Conservation (phyloP, 2,888 invertebrate genomes). For the Phymatocera aterrima region DNA sequence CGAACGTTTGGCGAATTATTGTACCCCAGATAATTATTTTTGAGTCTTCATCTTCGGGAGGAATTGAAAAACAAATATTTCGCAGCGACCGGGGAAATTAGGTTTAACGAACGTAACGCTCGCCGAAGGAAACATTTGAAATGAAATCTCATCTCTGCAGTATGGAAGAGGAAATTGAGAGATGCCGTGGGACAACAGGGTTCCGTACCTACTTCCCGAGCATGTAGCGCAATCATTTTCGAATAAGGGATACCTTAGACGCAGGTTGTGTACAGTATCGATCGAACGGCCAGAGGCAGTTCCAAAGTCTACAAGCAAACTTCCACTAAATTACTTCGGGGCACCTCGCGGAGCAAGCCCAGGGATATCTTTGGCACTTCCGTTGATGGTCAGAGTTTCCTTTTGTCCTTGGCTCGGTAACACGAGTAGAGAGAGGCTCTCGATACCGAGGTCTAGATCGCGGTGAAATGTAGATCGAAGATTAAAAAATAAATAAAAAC, state of each 20-base stretch:
- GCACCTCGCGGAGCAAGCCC: background rate
- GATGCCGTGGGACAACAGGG: constrained; percentile 21
- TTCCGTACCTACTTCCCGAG: constrained; percentile 8
- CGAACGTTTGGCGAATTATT: too few relatives aligned
- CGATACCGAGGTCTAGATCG: background rate
- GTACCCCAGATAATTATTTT: too few relatives aligned
- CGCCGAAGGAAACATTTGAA: background rate
- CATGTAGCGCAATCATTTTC: constrained; percentile 29
- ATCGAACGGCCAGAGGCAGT: constrained; percentile 17
- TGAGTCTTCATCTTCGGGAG: too few relatives aligned
- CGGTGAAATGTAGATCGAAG: background rate
- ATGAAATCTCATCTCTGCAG: constrained; percentile 17
- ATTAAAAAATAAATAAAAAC: too few relatives aligned
- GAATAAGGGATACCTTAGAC: constrained; percentile 17
- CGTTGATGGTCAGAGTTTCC: constrained; percentile 9
- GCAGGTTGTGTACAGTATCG: constrained; percentile 2
- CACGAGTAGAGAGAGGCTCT: background rate
- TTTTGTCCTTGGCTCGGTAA: background rate
- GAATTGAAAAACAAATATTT: too few relatives aligned
- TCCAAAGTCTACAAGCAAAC: constrained; percentile 27
- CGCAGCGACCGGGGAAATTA: too few relatives aligned
- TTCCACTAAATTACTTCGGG: constrained; percentile 33
- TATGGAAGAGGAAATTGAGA: constrained; percentile 33
- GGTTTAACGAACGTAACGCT: background rate
- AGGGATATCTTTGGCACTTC: constrained; percentile 31